Conservation (phyloP, 2,113 vertebrate genomes). For the Channa maculata region DNA sequence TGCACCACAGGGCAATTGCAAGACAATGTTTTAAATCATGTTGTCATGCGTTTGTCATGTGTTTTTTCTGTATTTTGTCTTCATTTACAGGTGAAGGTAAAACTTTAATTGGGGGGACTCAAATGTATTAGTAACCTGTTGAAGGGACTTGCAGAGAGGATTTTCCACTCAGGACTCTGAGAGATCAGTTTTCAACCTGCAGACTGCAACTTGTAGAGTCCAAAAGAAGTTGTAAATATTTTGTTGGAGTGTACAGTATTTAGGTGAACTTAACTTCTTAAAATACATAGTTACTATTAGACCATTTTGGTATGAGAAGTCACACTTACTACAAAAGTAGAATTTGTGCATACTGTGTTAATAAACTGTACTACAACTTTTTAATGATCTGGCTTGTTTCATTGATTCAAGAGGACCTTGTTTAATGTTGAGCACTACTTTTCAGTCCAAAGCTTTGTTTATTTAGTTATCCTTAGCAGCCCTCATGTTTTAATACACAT, state of each 20-base stretch:
- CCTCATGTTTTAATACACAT: conserved; percentile 12
- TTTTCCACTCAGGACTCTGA: background rate
- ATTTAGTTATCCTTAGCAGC: conserved; percentile 32
- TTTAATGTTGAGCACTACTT: background rate
- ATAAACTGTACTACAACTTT: background rate
- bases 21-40: too few relatives aligned
- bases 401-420: background rate
- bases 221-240: background rate
- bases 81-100: too few relatives aligned
- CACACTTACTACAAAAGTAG: too few relatives aligned
- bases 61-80: too few relatives aligned
- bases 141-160: too few relatives aligned
- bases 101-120: too few relatives aligned
- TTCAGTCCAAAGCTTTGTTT: conserved; percentile 30
- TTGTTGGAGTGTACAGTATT: background rate
- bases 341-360: background rate
- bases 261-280: background rate
- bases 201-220: background rate
- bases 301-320: background rate
- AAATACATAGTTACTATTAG: background rate
- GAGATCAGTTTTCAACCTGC: conserved; percentile 15
- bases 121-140: too few relatives aligned
- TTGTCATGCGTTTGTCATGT: too few relatives aligned
- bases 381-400: background rate
- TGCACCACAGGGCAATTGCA: too few relatives aligned